These are phyloP conservation scores for Onychostruthus taczanowskii DNA, from an alignment of 2,113 vertebrate genomes.

Conservation along the genomic window DNA sequence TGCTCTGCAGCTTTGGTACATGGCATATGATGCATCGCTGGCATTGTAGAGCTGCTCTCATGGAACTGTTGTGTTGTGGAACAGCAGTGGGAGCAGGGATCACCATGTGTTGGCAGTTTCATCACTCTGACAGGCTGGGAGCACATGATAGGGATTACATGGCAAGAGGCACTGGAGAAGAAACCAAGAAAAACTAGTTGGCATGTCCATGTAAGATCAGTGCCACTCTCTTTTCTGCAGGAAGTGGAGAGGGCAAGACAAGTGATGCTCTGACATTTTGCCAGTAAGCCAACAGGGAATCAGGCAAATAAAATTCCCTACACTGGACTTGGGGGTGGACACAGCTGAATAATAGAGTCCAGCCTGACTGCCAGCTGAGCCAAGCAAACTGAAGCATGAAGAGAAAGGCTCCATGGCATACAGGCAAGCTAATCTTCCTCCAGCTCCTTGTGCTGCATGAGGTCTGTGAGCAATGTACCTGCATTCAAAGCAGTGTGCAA, in stretches of 20 bases:
- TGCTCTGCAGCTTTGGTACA: not conserved
- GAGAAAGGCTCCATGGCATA: not conserved
- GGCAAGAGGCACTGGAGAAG: not conserved
- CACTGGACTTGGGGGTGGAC: not conserved
- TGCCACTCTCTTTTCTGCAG: not conserved
- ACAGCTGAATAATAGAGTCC: not conserved
- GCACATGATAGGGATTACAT: not conserved
- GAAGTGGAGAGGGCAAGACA: not conserved
- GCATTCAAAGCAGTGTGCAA: not conserved
- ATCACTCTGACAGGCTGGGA: not conserved
- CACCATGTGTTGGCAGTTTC: not conserved
- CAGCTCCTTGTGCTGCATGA: not conserved
- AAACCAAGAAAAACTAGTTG: not conserved
- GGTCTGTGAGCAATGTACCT: not conserved
- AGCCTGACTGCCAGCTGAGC: not conserved
- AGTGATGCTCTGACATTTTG: not conserved
- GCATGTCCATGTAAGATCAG: too few relatives aligned
- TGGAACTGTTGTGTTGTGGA: not conserved
- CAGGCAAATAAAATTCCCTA: not conserved
- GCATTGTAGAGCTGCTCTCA: not conserved
- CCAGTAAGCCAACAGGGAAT: not conserved
- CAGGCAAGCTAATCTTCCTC: not conserved
- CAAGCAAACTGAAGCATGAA: not conserved
- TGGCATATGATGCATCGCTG: accelerated
- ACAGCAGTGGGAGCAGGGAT: not conserved